Evolutionary conservation across 2,113 vertebrate genomes (phyloP).

Genomic region (Brachionichthys hirsutus): DNA sequence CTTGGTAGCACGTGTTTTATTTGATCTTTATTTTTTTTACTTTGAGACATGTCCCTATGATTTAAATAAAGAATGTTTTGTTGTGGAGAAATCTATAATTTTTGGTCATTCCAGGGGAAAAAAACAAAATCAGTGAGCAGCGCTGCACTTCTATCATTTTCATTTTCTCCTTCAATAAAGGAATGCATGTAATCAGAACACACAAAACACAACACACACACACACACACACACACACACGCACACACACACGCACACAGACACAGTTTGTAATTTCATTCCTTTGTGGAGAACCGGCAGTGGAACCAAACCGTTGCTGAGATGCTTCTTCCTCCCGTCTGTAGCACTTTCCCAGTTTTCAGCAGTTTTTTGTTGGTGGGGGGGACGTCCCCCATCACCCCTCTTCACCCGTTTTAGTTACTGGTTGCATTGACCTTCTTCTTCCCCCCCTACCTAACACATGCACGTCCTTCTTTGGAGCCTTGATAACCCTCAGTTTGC

Average conservation of each 20-base stretch:
- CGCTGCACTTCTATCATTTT: constrained; percentile 78
- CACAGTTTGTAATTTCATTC: constrained; percentile 78
- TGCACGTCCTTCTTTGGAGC: constrained; percentile 98
- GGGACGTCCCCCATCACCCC: constrained; percentile 73
- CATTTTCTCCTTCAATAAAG: constrained; percentile 77
- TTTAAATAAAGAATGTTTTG: constrained; percentile 88
- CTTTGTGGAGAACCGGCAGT: constrained; percentile 78
- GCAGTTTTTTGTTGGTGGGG: constrained; percentile 77
- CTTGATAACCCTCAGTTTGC: constrained; percentile 98
- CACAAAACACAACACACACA: constrained; percentile 66
- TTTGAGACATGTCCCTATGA: constrained; percentile 86
- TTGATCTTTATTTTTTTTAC: constrained; percentile 68
- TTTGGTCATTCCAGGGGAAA: constrained; percentile 58
- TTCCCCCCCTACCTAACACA: constrained; percentile 89
- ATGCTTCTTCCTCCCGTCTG: constrained; percentile 82
- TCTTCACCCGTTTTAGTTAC: constrained; percentile 84
- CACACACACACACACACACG: constrained; percentile 54
- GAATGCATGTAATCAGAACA: constrained; percentile 81
- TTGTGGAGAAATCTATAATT: constrained; percentile 77
- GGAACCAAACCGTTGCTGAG: constrained; percentile 80
- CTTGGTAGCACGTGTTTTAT: constrained; percentile 89
- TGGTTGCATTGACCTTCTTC: constrained; percentile 93
- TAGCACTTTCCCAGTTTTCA: constrained; percentile 78
- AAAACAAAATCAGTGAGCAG: constrained; percentile 60
- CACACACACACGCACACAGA: constrained; percentile 42